Base-by-base conservation (phyloP, 2,888 invertebrate species). In the Spilosoma lubricipeda region DNA sequence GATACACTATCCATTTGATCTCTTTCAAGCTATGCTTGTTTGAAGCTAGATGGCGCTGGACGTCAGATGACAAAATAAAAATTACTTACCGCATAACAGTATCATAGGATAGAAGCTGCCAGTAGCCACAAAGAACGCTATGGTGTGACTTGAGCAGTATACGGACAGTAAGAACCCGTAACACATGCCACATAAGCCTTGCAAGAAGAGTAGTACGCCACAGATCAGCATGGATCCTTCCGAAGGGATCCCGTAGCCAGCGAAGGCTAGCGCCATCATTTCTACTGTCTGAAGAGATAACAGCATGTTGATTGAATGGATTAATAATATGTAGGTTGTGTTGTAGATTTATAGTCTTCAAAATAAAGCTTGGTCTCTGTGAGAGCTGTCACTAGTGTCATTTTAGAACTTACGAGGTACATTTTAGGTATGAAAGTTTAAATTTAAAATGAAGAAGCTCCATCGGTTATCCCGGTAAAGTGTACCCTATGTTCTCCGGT, bases 71-170 rank as follows among this genome's bases (percentile, higher is more conserved):
- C 11, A 39, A 39, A 39, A 39, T 1, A 15, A 45, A 15, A 15
- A 45, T 45, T 67, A 94, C 97, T 95, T 91, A 98, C 99, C 99
- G 90, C 98, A 98, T 11, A 98, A 94, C 79, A 99, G 94, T 80
- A 99, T 97, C 96, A 98, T 97, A 0, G 99, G 99, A 89, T 99
- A 99, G 89, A 99, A 99, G 80, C 98, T 98, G 23, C 99, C 99
- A 0, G 98, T 97, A 0, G 98, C 97, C 20, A 98, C 96, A 90
- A 98, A 98, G 95, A 98, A 98, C 0, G 98, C 97, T 86, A 98
- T 96, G 0, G 97, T 97, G 84, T 98, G 98, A 48, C 97, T 97
- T 36, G 97, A 96, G 87, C 98, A 98, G 81, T 98, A 93, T 0
- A 98, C 97, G 0, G 99, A 98, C 70, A 99, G 97, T 63, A 98